A percentile compares a stretch with the other conserved stretches of the same genome.
Conservation (phyloP, 1,140 invertebrate species). For the Dysdera silvatica region DNA sequence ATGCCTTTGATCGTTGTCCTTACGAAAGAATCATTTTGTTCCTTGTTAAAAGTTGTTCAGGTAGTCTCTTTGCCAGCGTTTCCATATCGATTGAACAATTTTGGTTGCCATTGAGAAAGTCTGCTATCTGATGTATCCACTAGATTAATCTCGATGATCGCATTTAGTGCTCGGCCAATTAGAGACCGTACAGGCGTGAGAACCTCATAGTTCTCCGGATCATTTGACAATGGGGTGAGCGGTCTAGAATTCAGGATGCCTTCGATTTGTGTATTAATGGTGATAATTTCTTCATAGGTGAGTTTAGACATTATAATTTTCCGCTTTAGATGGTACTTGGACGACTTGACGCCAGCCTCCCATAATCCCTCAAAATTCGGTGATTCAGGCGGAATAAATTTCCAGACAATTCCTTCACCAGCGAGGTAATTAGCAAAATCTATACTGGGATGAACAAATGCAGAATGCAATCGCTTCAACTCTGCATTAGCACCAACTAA, state of each 20-base stretch:
- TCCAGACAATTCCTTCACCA: constrained; percentile 3
- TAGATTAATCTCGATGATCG: neutral
- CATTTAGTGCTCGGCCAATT: constrained; percentile 11
- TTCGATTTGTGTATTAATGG: constrained; percentile 38
- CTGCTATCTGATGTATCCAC: neutral
- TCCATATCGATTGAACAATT: no score
- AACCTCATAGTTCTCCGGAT: constrained; percentile 37
- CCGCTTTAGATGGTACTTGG: constrained; percentile 33
- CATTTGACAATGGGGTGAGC: constrained; percentile 33
- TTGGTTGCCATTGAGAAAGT: constrained; percentile 21
- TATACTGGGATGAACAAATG: neutral
- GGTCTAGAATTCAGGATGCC: constrained; percentile 39
- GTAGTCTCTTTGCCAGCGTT: no score
- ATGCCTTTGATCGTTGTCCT: no score
- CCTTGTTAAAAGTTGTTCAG: no score
- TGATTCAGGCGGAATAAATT: constrained; percentile 7
- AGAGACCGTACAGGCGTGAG: constrained; percentile 37
- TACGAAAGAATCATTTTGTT: no score
- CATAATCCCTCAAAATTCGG: constrained; percentile 38
- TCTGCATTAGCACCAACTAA: constrained; percentile 6
- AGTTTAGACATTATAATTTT: constrained; percentile 8
- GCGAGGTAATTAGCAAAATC: neutral
- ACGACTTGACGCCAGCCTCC: constrained; percentile 28
- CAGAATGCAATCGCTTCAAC: neutral
- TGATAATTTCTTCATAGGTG: constrained; percentile 37